phyloP scores from a whole-genome alignment of 2,113 vertebrate species.

The Toxotes chatareus region DNA sequence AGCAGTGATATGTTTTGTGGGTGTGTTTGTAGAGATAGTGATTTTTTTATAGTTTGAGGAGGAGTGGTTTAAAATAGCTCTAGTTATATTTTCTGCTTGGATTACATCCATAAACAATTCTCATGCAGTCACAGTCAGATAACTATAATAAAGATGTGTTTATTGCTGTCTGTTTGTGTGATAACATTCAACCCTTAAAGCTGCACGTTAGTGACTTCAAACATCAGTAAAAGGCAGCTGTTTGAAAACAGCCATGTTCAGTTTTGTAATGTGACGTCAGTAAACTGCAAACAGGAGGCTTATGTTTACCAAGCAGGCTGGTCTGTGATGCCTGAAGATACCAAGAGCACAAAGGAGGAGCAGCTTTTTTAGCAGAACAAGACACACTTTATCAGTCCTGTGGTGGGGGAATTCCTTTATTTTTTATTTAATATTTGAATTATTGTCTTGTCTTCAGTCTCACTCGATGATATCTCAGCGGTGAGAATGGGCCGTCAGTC shows the following conservation, averaged over 20 bases:
- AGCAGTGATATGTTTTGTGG: constrained; percentile 23
- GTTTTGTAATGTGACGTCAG: background rate
- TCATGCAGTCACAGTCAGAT: constrained; percentile 7
- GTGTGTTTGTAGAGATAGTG: constrained; percentile 43
- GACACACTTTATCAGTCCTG: background rate
- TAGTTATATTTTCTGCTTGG: background rate
- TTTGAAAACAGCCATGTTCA: background rate
- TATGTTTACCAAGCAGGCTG: constrained; percentile 27
- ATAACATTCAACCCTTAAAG: background rate
- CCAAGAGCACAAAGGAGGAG: background rate
- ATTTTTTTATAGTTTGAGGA: constrained; percentile 3
- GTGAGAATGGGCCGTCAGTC: constrained; percentile 92
- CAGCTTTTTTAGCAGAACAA: background rate
- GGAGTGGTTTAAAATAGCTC: constrained; percentile 19
- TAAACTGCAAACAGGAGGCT: constrained; percentile 5
- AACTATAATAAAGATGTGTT: background rate
- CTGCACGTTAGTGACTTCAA: background rate
- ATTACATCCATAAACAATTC: constrained; percentile 22
- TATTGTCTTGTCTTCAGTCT: constrained; percentile 83
- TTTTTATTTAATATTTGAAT: too few species aligned
- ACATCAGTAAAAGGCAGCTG: background rate
- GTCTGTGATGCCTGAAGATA: constrained; percentile 2
- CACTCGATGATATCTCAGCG: constrained; percentile 90
- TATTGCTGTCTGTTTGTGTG: background rate
- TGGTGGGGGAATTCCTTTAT: background rate